phyloP scores from a whole-genome alignment of 2,888 invertebrate genomes.

The Mimas tiliae region DNA sequence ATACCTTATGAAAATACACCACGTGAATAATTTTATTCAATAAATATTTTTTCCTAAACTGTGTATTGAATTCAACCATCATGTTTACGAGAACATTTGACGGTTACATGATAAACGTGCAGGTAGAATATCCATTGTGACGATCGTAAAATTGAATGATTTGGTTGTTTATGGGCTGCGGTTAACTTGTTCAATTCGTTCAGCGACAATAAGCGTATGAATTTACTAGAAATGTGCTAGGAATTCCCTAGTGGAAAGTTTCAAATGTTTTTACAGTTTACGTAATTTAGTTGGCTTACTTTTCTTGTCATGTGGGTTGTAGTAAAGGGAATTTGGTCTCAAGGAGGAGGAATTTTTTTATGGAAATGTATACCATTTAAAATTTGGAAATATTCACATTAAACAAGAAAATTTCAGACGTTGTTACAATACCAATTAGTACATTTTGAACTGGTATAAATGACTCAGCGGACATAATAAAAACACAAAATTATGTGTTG shows the following conservation, averaged over 20 bases:
- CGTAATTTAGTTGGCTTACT: conserved; percentile 26
- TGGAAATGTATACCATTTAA: background rate
- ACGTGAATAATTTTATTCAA: too few species aligned
- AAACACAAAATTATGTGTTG: too few species aligned
- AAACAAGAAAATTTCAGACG: too few species aligned
- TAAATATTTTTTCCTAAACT: background rate
- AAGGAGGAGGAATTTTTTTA: background rate
- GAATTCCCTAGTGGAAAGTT: conserved; percentile 17
- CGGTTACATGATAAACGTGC: conserved; percentile 33
- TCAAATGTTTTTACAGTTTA: conserved; percentile 31
- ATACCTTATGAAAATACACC: too few species aligned
- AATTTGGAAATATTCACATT: too few species aligned
- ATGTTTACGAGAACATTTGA: conserved; percentile 28
- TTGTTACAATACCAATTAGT: too few species aligned
- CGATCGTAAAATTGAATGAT: conserved; percentile 33
- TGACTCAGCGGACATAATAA: too few species aligned
- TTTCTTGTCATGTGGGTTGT: background rate
- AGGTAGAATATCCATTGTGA: conserved; percentile 38
- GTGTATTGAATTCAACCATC: conserved; percentile 10
- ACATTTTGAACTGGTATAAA: too few species aligned
- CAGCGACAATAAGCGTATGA: conserved; percentile 9
- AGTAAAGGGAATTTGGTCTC: background rate
- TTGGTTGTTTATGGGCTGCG: conserved; percentile 31
- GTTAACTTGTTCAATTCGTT: conserved; percentile 23
- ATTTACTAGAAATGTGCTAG: conserved; percentile 11